Evolutionary conservation across 92 coral and sea anemone genomes (phyloP).

Genomic region (Blastomussa wellsi): DNA sequence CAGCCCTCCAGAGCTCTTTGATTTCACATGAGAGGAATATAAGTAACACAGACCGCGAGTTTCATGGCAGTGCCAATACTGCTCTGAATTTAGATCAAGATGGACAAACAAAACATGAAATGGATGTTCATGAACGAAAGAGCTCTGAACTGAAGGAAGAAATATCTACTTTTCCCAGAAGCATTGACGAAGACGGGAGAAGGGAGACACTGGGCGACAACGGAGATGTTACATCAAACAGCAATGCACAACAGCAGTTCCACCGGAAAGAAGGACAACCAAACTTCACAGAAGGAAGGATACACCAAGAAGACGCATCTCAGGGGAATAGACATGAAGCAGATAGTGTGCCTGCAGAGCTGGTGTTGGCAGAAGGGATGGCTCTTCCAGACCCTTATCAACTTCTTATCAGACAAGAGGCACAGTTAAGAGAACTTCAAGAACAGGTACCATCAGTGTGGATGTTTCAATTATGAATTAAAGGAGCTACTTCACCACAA

Average conservation of each 20-base stretch:
- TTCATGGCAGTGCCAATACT: not conserved
- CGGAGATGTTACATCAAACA: not conserved
- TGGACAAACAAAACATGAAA: not conserved
- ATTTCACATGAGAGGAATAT: not conserved
- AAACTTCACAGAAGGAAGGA: not conserved
- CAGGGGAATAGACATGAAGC: not conserved
- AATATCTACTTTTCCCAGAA: not conserved
- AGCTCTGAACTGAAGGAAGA: not conserved
- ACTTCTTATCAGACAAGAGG: conserved; percentile 65
- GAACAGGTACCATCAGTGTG: conserved; percentile 55
- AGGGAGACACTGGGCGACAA: not conserved
- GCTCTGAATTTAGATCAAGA: conserved; percentile 4
- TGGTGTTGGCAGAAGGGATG: not conserved
- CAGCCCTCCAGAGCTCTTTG: not conserved
- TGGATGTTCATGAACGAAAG: not conserved
- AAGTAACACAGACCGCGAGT: not conserved
- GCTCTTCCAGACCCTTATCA: conserved; percentile 61
- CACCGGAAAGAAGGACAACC: not conserved
- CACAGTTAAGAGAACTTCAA: conserved; percentile 69
- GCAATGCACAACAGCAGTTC: not conserved
- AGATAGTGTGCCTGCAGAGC: not conserved
- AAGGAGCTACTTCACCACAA: too few species aligned
- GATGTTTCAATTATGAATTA: not conserved
- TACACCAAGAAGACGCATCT: not conserved
- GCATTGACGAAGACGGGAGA: not conserved